phyloP scores from a whole-genome alignment of 2,797 vertebrate species.

The Arctocebus calabarensis region DNA sequence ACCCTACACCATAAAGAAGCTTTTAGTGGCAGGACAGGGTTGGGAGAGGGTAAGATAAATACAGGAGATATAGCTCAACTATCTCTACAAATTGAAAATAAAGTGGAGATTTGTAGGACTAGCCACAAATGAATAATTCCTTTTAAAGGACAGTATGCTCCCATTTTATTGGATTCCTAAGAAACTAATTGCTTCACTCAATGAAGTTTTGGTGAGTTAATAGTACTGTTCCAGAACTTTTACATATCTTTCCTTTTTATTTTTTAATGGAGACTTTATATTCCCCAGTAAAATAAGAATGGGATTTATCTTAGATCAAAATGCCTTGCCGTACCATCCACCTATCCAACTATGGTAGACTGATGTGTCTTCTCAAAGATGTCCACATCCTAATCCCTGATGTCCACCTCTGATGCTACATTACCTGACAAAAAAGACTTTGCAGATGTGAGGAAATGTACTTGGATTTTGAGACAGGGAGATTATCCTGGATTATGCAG shows the following conservation, averaged over 20 bases:
- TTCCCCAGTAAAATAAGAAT: slow-evolving; percentile 60
- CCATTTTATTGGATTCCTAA: slow-evolving; percentile 67
- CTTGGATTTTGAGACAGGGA: background rate
- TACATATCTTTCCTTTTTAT: slow-evolving; percentile 52
- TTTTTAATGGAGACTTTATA: slow-evolving; percentile 71
- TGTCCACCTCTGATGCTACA: background rate
- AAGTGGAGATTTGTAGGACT: slow-evolving; percentile 46
- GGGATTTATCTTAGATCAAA: slow-evolving; percentile 35
- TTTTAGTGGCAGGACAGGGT: slow-evolving; percentile 31
- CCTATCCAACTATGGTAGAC: background rate
- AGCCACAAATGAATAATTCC: slow-evolving; percentile 35
- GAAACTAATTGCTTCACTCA: slow-evolving; percentile 51
- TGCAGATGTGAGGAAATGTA: background rate
- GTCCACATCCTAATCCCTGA: background rate
- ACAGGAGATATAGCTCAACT: background rate
- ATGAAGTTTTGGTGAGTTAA: slow-evolving; percentile 49
- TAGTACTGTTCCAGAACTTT: slow-evolving; percentile 34
- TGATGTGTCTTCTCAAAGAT: background rate
- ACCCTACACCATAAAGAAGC: slow-evolving; percentile 44
- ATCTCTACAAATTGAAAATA: slow-evolving; percentile 67
- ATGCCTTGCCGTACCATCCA: background rate
- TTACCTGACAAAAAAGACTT: background rate
- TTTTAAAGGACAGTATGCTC: slow-evolving; percentile 54
- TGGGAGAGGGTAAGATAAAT: slow-evolving; percentile 45
- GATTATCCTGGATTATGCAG: background rate